phyloP scores from a whole-genome alignment of 1,140 invertebrate species.

The Homarus americanus region DNA sequence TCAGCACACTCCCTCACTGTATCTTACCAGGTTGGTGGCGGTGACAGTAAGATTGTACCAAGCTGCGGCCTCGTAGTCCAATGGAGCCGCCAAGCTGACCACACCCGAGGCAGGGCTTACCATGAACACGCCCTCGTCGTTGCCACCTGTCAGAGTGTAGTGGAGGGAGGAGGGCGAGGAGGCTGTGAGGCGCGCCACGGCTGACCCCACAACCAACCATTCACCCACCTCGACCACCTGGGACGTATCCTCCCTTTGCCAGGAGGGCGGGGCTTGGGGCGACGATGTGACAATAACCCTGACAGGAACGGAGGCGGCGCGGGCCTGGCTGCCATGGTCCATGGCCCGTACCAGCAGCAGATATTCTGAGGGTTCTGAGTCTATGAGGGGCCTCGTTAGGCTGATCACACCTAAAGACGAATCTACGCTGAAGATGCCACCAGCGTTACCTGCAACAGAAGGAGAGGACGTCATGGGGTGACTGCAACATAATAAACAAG shows the following conservation, averaged over 20 bases:
- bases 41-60: constrained; percentile 90
- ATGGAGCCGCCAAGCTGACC: constrained; percentile 83
- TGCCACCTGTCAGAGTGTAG: constrained; percentile 90
- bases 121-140: constrained; percentile 86
- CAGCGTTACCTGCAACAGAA: constrained; percentile 85
- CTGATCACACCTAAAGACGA: constrained; percentile 85
- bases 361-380: constrained; percentile 82
- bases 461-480: too few relatives aligned
- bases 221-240: constrained; percentile 73
- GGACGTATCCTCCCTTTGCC: constrained; percentile 81
- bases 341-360: constrained; percentile 89
- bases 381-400: constrained; percentile 16
- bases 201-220: constrained; percentile 50
- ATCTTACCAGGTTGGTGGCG: constrained; percentile 90
- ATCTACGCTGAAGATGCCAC: constrained; percentile 90
- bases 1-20: too few relatives aligned
- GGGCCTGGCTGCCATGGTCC: constrained; percentile 87
- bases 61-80: constrained; percentile 88
- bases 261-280: constrained; percentile 91
- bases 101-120: constrained; percentile 92
- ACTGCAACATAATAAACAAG: constrained; percentile 39
- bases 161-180: constrained; percentile 84
- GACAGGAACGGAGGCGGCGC: constrained; percentile 88
- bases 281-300: constrained; percentile 93
- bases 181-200: constrained; percentile 52